Percentiles rank a stretch among this genome's conserved stretches.
These are phyloP conservation scores for Trimorus sp. DNA, from an alignment of 2,888 invertebrate genomes.

Conservation along the genomic window DNA sequence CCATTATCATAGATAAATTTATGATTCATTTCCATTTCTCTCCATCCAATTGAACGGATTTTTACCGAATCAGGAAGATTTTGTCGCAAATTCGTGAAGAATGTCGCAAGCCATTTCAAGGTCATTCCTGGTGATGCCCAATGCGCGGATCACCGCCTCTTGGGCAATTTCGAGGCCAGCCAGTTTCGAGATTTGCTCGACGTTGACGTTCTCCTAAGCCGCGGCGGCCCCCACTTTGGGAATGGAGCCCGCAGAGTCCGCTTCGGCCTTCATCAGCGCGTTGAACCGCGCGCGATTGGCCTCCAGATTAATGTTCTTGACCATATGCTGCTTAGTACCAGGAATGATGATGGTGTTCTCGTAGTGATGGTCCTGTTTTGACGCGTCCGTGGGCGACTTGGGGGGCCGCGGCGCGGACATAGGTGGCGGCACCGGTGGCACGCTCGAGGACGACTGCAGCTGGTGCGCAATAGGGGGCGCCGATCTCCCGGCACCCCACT, in stretches of 20 bases:
- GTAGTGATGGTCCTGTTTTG: slow-evolving; percentile 82
- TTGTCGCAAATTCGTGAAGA: slow-evolving; percentile 93
- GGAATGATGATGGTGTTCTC: slow-evolving; percentile 83
- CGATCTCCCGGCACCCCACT: slow-evolving; percentile 57
- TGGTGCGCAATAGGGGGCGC: slow-evolving; percentile 29
- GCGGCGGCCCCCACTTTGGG: slow-evolving; percentile 79
- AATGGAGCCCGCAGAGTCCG: slow-evolving; percentile 74
- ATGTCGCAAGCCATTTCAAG: slow-evolving; percentile 98
- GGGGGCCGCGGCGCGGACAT: slow-evolving; percentile 76
- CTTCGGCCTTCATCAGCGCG: slow-evolving; percentile 78
- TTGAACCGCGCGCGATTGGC: slow-evolving; percentile 76
- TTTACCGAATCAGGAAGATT: slow-evolving; percentile 81
- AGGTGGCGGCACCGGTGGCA: slow-evolving; percentile 78
- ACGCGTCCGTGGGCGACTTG: slow-evolving; percentile 72
- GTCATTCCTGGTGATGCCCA: slow-evolving; percentile 96
- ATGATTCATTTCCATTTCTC: too few species aligned
- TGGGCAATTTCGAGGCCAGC: slow-evolving; percentile 95
- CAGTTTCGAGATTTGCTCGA: slow-evolving; percentile 94
- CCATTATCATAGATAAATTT: too few species aligned
- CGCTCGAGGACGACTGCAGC: slow-evolving; percentile 69
- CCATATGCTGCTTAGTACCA: slow-evolving; percentile 80
- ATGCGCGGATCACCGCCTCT: slow-evolving; percentile 94
- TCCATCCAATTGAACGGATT: too few species aligned
- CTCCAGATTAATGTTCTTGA: slow-evolving; percentile 79
- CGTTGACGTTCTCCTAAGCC: slow-evolving; percentile 93